Evolutionary conservation across 2,113 vertebrate species (phyloP).

Genomic region (Procapra przewalskii): DNA sequence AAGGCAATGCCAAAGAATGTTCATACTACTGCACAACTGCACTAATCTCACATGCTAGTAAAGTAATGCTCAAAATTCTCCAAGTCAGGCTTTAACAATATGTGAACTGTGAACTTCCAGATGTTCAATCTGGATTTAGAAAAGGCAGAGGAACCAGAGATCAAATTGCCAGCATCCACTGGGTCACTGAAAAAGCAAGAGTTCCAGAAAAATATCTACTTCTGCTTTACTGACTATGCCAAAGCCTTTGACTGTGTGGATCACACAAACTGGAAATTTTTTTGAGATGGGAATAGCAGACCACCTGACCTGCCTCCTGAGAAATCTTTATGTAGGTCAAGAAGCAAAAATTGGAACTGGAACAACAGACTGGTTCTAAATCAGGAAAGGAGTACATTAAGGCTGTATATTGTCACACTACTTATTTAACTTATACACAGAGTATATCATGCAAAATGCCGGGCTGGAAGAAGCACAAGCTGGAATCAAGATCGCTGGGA

Average conservation of each 20-base stretch:
- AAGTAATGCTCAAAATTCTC: neutral
- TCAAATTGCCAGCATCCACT: neutral
- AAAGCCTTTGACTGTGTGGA: neutral
- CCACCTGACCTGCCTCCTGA: neutral
- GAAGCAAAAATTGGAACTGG: neutral
- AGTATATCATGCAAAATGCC: neutral
- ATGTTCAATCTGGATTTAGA: neutral
- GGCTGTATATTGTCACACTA: neutral
- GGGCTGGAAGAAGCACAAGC: neutral
- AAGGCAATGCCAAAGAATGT: neutral
- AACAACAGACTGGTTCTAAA: neutral
- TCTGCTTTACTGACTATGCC: neutral
- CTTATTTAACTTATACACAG: neutral
- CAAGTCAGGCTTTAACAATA: neutral
- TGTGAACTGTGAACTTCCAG: neutral
- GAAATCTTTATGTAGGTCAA: neutral
- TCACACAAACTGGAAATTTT: neutral
- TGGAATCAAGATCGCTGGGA: neutral
- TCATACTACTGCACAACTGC: accelerated
- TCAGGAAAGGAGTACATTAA: neutral
- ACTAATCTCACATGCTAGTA: neutral
- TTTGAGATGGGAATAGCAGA: neutral
- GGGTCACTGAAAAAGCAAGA: neutral
- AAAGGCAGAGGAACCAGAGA: neutral
- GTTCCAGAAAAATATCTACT: neutral